Base-by-base conservation (phyloP, 2,888 invertebrate species). In the Asteroscopus sphinx region DNA sequence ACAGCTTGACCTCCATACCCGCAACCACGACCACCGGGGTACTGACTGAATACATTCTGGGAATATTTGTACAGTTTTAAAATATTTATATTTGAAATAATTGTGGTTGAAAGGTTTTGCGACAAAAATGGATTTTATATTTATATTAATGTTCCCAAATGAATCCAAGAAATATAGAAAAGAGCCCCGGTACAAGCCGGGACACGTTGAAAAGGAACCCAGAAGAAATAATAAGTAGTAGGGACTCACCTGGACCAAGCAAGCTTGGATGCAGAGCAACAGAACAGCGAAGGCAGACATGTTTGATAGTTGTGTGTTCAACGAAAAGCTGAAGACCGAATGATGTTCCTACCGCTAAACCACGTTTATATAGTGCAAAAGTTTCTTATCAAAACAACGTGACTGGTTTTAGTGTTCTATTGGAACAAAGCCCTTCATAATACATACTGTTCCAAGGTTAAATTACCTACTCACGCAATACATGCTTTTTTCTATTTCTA, bases 201-300 rank as follows among this genome's bases (percentile, higher is more conserved):
- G n/a, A n/a, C n/a, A n/a, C n/a, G n/a, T n/a, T n/a, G 4, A 3
- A 39, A 39, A 21, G n/a, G n/a, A 7, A 21, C 21, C 4, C 11
- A 9, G 11, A 13, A 9, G 3, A 9, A 36, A 35, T 5, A 3
- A 9, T 8, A 11, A 16, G 3, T 3, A n/a, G 11, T 4, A 13
- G 5, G 32, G 5, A 45, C 59, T 58, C 52, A 85, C 85, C 69
- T 85, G 82, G 44, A 82, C 48, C 63, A 83, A 73, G 73, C 42
- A 42, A 30, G 33, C 32, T 44, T 33, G 12, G 33, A 44, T 33
- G 33, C 33, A 44, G 40, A 40, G 25, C 17, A 33, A 30, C 6
- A 85, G 48, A 36, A 83, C 47, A 49, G 76, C 46, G 60, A 81
- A 80, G 52, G 77, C 45, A 57, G 76, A 69, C 82, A 83, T 82